Evolutionary conservation across 2,113 vertebrate genomes (phyloP).

Genomic region (Leptodactylus fuscus): DNA sequence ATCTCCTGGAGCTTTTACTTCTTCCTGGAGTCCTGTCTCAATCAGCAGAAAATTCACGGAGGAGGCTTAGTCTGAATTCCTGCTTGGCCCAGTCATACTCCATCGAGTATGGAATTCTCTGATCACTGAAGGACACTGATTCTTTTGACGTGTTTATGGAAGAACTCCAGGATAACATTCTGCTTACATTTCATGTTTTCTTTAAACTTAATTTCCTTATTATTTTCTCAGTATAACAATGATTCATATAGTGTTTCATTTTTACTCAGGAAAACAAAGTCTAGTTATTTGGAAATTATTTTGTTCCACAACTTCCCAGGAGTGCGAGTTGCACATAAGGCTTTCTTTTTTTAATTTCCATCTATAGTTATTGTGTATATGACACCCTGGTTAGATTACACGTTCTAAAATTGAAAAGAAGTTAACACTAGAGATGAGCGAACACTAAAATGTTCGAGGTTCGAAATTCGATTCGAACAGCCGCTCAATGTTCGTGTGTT

Average conservation of each 20-base stretch:
- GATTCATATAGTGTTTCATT: neutral
- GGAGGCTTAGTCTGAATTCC: slow-evolving; percentile 38
- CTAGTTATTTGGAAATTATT: neutral
- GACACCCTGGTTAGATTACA: too few relatives aligned
- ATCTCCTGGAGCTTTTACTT: slow-evolving; percentile 42
- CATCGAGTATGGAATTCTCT: slow-evolving; percentile 41
- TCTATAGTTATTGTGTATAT: too few relatives aligned
- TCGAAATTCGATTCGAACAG: too few relatives aligned
- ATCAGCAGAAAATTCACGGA: slow-evolving; percentile 40
- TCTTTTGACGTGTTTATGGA: slow-evolving; percentile 46
- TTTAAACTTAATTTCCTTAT: neutral
- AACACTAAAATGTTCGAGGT: too few relatives aligned
- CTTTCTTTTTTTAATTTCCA: neutral
- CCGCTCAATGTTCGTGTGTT: too few relatives aligned
- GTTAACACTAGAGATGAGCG: too few relatives aligned
- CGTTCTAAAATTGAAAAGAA: too few relatives aligned
- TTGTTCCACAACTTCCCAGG: neutral
- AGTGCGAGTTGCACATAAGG: neutral
- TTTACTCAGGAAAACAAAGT: neutral
- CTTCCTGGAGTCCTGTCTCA: slow-evolving; percentile 31
- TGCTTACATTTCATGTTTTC: slow-evolving; percentile 8
- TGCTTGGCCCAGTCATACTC: slow-evolving; percentile 40
- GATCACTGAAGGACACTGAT: slow-evolving; percentile 46
- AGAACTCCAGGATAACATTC: slow-evolving; percentile 23
- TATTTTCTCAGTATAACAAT: slow-evolving; percentile 21